Conservation (phyloP, 2,797 vertebrate genomes). For the Labeo calbasu region DNA sequence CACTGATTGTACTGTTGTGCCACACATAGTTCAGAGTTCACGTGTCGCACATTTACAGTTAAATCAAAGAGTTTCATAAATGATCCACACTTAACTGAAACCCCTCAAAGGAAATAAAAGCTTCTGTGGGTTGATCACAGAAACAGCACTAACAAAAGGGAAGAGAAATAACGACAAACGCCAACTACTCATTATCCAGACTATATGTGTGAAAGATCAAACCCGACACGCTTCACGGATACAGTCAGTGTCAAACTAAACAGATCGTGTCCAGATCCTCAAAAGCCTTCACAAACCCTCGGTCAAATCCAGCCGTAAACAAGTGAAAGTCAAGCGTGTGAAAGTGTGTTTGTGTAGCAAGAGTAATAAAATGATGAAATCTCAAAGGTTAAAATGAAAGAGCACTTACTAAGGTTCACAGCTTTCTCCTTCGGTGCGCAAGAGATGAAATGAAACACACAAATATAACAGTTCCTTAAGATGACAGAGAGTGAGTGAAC, state of each 20-base stretch:
- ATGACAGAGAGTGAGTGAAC: background rate
- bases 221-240: background rate
- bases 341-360: background rate
- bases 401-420: background rate
- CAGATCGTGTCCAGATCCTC: background rate
- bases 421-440: background rate
- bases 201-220: background rate
- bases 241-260: background rate
- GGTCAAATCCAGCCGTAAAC: background rate
- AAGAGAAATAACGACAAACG: background rate
- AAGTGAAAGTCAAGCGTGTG: background rate
- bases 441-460: background rate
- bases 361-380: background rate
- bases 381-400: background rate
- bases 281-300: background rate
- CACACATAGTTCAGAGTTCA: background rate
- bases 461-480: background rate
- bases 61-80: slow-evolving; percentile 5
- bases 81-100: background rate
- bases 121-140: background rate
- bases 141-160: background rate
- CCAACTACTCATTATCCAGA: background rate
- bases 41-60: background rate
- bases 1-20: background rate
- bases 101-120: background rate